Evolutionary conservation across 2,113 vertebrate species (phyloP).

Genomic region (Genyomyrus donnyi): DNA sequence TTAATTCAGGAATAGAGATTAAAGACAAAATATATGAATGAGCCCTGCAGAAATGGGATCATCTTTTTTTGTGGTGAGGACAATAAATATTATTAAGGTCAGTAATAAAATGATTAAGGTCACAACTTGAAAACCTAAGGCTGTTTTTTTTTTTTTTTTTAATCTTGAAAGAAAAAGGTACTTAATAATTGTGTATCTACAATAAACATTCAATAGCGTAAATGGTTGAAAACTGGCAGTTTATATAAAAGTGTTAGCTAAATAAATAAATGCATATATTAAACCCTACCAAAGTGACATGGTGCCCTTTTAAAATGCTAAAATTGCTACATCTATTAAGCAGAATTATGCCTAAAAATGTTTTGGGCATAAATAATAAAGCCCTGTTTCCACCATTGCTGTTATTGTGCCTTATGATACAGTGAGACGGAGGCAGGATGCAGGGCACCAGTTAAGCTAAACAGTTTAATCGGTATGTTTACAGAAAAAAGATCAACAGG

Average conservation of each 20-base stretch:
- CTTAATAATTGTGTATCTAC: neutral
- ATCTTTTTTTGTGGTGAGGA: neutral
- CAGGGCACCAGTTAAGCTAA: constrained; percentile 48
- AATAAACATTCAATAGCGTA: neutral
- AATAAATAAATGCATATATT: neutral
- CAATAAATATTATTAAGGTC: neutral
- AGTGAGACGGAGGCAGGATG: constrained; percentile 45
- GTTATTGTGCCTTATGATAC: constrained; percentile 36
- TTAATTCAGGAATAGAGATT: neutral
- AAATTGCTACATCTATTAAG: neutral
- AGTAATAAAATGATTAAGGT: neutral
- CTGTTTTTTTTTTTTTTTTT: neutral
- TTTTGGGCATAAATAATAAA: neutral
- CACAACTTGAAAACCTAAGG: neutral
- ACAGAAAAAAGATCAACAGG: constrained; percentile 44
- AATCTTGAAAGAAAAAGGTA: neutral
- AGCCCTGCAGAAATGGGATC: neutral
- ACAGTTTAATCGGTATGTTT: constrained; percentile 53
- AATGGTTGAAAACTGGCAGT: neutral
- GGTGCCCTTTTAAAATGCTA: neutral
- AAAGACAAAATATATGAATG: neutral
- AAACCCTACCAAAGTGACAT: neutral
- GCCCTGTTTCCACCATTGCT: neutral
- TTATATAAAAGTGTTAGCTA: neutral
- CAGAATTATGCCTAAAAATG: neutral